Evolutionary conservation across 2,888 invertebrate species (phyloP), one percentile per base, ranked within the genome.

Genomic region (Eupithecia insigniata): DNA sequence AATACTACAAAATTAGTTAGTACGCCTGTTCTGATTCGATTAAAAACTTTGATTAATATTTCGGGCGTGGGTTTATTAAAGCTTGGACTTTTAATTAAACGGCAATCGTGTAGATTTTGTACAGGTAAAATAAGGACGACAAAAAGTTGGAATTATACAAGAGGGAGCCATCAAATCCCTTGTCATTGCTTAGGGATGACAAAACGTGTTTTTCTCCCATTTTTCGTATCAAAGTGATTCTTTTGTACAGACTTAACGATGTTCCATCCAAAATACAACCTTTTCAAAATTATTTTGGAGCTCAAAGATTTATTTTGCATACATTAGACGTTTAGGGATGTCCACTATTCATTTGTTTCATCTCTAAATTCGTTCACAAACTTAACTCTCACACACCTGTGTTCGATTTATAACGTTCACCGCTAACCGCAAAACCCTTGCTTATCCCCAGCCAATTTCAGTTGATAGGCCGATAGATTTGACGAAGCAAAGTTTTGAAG

Each of bases 1-100:
- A 97, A 94, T 98, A 97, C 98, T 98, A 94, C 79, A 82, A 89
- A 78, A 85, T 92, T 81, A 88, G 89, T 93, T 90, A 93, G 92
- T 84, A 91, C 88, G 91, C 77, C 89, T 79, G 82, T 88, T 88
- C 89, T 80, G 22, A n/a, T 73, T 70, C 71, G 61, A 76, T 73
- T 70, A 72, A 75, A 70, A 76, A 79, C 68, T 72, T 74, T 74
- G 66, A 71, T 74, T 55, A 71, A 55, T 60, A 46, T 65, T 62
- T 72, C 32, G 39, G 18, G 36, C 67, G 68, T 61, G 51, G 69
- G 62, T 36, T 64, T 64, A 64, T 64, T 34, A 36, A 60, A 64
- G 64, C 36, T 64, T 32, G 66, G 22, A 46, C 18, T 66, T 66
- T 51, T 51, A 64, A 64, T 64, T 39, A 39, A 64, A 64, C 36